Evolutionary conservation across 2,797 vertebrate genomes (phyloP).

Genomic region (Alcedo atthis): DNA sequence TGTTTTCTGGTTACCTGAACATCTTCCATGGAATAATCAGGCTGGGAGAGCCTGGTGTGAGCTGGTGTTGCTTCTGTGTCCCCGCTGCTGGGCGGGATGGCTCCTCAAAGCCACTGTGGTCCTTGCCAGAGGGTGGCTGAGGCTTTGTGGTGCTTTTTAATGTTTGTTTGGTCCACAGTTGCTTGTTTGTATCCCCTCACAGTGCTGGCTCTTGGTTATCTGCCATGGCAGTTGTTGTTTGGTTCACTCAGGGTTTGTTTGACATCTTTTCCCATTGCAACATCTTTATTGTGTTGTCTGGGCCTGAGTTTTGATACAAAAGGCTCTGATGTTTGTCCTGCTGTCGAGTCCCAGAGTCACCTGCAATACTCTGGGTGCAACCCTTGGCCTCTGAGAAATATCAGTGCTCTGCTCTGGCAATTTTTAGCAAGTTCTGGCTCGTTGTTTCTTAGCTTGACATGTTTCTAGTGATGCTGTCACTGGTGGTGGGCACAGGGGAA

Average conservation of each 20-base stretch:
- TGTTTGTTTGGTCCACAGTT: not conserved
- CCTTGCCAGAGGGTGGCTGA: not conserved
- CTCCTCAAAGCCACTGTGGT: not conserved
- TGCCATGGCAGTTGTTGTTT: not conserved
- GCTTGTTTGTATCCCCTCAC: not conserved
- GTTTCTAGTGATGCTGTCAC: not conserved
- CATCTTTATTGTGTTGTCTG: not conserved
- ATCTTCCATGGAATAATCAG: not conserved
- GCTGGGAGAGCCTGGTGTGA: not conserved
- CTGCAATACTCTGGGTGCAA: not conserved
- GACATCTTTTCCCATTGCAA: not conserved
- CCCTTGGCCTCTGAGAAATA: not conserved
- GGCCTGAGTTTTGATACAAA: not conserved
- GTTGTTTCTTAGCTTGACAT: not conserved
- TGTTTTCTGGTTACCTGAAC: not conserved
- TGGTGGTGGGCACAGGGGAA: not conserved
- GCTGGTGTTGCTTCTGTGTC: fast-evolving
- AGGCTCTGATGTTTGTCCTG: not conserved
- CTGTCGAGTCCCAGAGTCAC: not conserved
- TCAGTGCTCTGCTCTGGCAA: not conserved
- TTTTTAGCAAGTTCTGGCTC: not conserved
- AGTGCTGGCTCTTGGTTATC: not conserved
- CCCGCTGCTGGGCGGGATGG: not conserved
- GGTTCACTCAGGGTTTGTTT: not conserved
- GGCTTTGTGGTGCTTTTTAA: not conserved